A percentile compares a stretch with the other conserved stretches of the same genome.
These are phyloP conservation scores for Oxyruncus cristatus DNA, from an alignment of 2,113 vertebrate genomes.

Conservation along the genomic window DNA sequence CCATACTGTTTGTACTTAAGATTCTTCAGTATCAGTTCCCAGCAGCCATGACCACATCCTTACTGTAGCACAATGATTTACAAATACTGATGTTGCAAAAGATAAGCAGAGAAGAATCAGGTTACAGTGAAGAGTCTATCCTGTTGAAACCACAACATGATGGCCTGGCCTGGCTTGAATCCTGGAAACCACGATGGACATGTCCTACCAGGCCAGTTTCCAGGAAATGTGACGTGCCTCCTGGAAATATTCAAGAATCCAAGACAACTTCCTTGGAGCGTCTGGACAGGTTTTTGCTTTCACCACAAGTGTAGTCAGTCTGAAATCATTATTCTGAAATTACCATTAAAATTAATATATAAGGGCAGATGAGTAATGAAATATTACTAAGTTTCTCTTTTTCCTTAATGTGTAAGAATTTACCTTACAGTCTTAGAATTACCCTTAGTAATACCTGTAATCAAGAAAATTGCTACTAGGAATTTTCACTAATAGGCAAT, in stretches of 20 bases:
- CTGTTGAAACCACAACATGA: background rate
- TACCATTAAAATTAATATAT: background rate
- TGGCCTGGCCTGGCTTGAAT: background rate
- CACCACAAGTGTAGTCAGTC: background rate
- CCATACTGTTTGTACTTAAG: background rate
- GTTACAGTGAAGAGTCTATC: background rate
- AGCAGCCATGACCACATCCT: slow-evolving; percentile 40
- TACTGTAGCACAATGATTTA: background rate
- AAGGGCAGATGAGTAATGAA: background rate
- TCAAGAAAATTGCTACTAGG: background rate
- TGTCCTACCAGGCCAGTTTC: background rate
- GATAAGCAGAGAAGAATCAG: background rate
- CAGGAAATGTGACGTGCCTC: background rate
- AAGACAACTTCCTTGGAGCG: background rate
- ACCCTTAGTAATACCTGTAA: background rate
- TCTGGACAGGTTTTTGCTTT: background rate
- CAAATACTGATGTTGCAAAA: background rate
- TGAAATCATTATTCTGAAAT: background rate
- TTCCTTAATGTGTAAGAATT: background rate
- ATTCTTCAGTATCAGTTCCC: background rate
- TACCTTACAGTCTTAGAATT: background rate
- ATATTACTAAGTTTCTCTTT: background rate
- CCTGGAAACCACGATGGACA: accelerated
- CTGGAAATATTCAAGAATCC: background rate
- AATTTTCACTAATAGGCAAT: background rate